Evolutionary conservation across 2,113 vertebrate species (phyloP), one percentile per base, ranked within the genome.

Genomic region (Cichladusa arquata): DNA sequence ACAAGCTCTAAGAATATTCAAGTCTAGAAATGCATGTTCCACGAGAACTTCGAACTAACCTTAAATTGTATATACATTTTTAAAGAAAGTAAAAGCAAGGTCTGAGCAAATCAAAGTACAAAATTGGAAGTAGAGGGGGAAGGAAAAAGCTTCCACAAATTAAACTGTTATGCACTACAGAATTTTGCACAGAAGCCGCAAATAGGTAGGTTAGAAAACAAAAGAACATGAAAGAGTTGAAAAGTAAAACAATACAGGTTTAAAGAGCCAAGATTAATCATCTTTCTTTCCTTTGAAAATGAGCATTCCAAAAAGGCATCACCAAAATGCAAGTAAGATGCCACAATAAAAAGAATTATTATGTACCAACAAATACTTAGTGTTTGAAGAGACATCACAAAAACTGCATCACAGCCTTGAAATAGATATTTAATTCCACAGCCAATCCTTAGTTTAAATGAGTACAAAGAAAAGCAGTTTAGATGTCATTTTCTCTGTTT

Each of bases 321-420:
- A 90, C 51, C 67, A 74, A 93, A 90, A 94, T 71, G 47, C 70
- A 89, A 88, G 79, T 16, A 62, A 92, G 69, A 69, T 1, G 5
- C 92, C 92, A 94, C 93, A 96, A 96, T 60, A 96, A 88, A 90
- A 93, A 90, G 79, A 90, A 18, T 29, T 24, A 77, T 73, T 92
- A 96, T 90, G 79, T 93, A 92, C 60, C 72, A 95, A 94, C 90
- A 97, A 96, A 92, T 88, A 88, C 25, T 44, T 47, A 51, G 51
- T 48, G 79, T 94, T 96, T 95, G 88, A 96, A 96, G 51, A 95
- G 31, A 44, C 76, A 81, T 90, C 92, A 92, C 72, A 95, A 95
- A 92, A 94, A 48, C 51, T 81, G 60, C 72, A 95, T 40, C 71
- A 66, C n/a, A 86, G 60, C 17, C 93, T 94, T 90, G 51, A 94